Percentiles rank a stretch among this genome's conserved stretches.
Evolutionary conservation across 2,888 invertebrate species (phyloP).

Genomic region (Panorpa germanica): DNA sequence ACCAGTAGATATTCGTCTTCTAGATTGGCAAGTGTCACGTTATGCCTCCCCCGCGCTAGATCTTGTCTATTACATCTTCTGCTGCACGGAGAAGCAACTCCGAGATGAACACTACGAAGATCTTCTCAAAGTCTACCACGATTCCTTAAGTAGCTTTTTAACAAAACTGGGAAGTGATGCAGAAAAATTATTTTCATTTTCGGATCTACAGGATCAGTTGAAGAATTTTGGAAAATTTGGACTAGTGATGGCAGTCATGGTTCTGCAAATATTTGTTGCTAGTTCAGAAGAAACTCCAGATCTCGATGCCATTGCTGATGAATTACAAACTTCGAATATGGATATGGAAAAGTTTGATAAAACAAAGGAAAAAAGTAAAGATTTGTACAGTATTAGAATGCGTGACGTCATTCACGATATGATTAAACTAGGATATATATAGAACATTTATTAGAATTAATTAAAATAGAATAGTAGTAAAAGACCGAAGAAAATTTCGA

Average conservation of each 20-base stretch:
- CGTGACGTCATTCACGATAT: too few species aligned
- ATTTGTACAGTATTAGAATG: too few species aligned
- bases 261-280: constrained; percentile 18
- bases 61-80: constrained; percentile 19
- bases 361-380: constrained; percentile 16
- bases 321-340: too few species aligned
- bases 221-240: constrained; percentile 17
- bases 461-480: too few species aligned
- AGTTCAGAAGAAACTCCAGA: constrained; percentile 18
- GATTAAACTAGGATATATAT: too few species aligned
- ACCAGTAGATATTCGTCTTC: constrained; percentile 16
- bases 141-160: constrained; percentile 15
- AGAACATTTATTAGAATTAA: too few species aligned
- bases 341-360: constrained; percentile 15
- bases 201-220: constrained; percentile 17
- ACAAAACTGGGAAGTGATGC: constrained; percentile 17
- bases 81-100: constrained; percentile 17
- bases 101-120: constrained; percentile 15
- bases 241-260: constrained; percentile 18
- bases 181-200: constrained; percentile 15
- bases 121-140: constrained; percentile 18
- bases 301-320: constrained; percentile 14
- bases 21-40: constrained; percentile 21
- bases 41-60: constrained; percentile 20
- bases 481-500: too few species aligned